These are phyloP conservation scores for Marmota monax DNA, from an alignment of 2,113 vertebrate genomes.

Conservation along the genomic window DNA sequence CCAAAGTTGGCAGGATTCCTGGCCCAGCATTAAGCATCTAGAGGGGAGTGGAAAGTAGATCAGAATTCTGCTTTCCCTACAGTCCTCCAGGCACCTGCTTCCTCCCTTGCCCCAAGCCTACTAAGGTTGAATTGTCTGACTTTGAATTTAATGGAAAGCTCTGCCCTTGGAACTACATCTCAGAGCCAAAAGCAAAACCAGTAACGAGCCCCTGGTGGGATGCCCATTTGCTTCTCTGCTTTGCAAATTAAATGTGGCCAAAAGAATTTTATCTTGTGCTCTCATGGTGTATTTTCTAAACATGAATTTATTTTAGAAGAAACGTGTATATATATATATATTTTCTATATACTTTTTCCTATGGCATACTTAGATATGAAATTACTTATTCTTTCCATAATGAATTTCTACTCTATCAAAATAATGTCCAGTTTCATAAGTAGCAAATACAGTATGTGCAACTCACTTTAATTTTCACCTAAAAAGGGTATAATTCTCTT, in stretches of 20 bases:
- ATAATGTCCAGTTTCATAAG: constrained; percentile 78
- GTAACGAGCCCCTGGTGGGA: constrained; percentile 34
- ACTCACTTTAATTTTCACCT: constrained; percentile 78
- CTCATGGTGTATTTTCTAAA: neutral
- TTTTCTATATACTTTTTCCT: neutral
- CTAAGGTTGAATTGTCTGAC: constrained; percentile 37
- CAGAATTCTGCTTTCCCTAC: constrained; percentile 14
- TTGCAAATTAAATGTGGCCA: neutral
- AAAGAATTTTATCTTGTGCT: constrained; percentile 57
- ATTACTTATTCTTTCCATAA: constrained; percentile 53
- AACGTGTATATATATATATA: constrained; percentile 24
- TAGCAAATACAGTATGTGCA: constrained; percentile 57
- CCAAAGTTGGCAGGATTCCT: constrained; percentile 11
- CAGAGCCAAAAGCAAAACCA: constrained; percentile 55
- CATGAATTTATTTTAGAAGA: neutral
- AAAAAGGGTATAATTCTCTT: constrained; percentile 60
- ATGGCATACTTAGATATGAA: constrained; percentile 4
- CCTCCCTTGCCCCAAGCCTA: neutral
- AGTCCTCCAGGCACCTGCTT: neutral
- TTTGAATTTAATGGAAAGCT: constrained; percentile 60
- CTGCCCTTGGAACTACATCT: constrained; percentile 44
- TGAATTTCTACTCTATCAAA: constrained; percentile 63
- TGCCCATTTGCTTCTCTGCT: constrained; percentile 30
- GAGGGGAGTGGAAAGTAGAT: neutral
- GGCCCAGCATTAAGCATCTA: constrained; percentile 1